These are phyloP conservation scores for Pseudocheirus occidentalis DNA, from an alignment of 2,797 vertebrate species.

Conservation along the genomic window DNA sequence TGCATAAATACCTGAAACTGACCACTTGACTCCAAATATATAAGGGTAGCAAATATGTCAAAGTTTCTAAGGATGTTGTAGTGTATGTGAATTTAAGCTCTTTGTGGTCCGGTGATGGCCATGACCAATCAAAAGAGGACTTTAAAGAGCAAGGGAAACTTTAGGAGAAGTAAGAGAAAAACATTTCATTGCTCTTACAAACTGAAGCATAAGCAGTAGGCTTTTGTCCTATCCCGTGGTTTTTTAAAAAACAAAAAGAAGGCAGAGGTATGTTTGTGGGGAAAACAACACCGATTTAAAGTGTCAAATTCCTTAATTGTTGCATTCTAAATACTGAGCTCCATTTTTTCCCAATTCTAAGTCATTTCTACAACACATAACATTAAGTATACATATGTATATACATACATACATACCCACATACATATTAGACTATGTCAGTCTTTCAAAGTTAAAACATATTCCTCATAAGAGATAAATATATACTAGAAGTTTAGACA, in stretches of 20 bases:
- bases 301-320: neutral
- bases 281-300: neutral
- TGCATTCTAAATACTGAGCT: neutral
- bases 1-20: slow-evolving; percentile 41
- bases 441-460: slow-evolving; percentile 27
- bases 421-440: neutral
- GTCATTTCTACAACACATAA: neutral
- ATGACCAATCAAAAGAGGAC: slow-evolving; percentile 7
- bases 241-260: neutral
- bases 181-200: slow-evolving; percentile 1
- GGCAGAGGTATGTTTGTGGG: neutral
- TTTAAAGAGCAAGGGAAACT: slow-evolving; percentile 19
- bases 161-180: slow-evolving; percentile 7
- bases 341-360: neutral
- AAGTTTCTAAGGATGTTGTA: slow-evolving; percentile 5
- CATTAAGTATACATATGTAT: neutral
- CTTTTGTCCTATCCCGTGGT: neutral
- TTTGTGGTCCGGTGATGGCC: neutral
- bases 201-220: neutral
- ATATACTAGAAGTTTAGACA: neutral
- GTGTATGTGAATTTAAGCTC: neutral
- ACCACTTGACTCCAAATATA: slow-evolving; percentile 26
- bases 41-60: slow-evolving; percentile 26
- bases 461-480: neutral
- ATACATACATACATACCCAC: neutral